phyloP scores from a whole-genome alignment of 1,140 invertebrate genomes.

The Chrysopa pallens region DNA sequence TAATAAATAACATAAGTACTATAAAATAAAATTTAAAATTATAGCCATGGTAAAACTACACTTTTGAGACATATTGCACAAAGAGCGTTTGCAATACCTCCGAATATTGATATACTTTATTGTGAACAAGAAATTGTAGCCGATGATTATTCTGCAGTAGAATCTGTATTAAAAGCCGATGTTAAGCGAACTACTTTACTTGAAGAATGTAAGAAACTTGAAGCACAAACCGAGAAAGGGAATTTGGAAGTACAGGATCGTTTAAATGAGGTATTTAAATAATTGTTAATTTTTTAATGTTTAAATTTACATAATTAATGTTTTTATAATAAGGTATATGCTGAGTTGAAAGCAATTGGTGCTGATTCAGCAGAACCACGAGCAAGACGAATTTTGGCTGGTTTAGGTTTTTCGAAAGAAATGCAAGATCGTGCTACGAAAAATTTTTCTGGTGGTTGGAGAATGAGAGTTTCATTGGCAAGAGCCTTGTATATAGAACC shows the following conservation, averaged over 20 bases:
- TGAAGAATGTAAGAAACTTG: conserved; percentile 68
- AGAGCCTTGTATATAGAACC: conserved; percentile 82
- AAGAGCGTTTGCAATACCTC: conserved; percentile 79
- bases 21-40: conserved; percentile 5
- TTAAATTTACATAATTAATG: conserved; percentile 1
- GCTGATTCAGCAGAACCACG: conserved; percentile 93
- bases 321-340: conserved; percentile 51
- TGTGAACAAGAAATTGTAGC: conserved; percentile 98
- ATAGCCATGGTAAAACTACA: conserved; percentile 95
- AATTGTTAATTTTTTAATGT: neutral
- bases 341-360: conserved; percentile 88
- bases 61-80: conserved; percentile 82
- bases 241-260: conserved; percentile 52
- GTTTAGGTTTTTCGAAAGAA: conserved; percentile 84
- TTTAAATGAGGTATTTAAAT: conserved; percentile 51
- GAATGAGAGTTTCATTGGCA: conserved; percentile 94
- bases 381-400: conserved; percentile 86
- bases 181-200: conserved; percentile 68
- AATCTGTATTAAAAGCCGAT: conserved; percentile 85
- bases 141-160: conserved; percentile 78
- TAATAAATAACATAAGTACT: no score
- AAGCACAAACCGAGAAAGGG: conserved; percentile 46
- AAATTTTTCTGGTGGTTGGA: conserved; percentile 95
- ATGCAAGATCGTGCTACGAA: conserved; percentile 93
- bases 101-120: conserved; percentile 91